phyloP scores from a whole-genome alignment of 2,797 vertebrate genomes.

The Coregonus sp. region DNA sequence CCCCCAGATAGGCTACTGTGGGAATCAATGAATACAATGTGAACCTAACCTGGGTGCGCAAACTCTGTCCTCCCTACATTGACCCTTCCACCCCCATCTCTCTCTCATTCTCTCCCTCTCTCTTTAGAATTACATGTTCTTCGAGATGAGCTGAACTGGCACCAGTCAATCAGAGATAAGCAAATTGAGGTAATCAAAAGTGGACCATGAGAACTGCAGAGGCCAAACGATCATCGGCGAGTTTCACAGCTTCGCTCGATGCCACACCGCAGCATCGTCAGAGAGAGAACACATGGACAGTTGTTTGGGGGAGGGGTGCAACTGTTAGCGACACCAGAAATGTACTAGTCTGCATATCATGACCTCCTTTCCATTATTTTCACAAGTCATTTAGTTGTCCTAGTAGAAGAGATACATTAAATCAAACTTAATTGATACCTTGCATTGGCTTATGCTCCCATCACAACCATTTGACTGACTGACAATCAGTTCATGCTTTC shows the following conservation, averaged over 20 bases:
- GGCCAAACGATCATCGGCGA: neutral
- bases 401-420: neutral
- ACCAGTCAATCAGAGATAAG: neutral
- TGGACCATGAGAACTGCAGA: slow-evolving; percentile 6
- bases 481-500: neutral
- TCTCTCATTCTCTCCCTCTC: slow-evolving; percentile 1
- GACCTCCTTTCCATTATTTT: neutral
- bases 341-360: neutral
- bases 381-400: neutral
- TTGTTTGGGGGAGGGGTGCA: neutral
- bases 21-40: neutral
- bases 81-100: neutral
- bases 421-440: neutral
- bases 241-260: neutral
- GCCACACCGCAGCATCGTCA: neutral
- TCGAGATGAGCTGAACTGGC: slow-evolving; percentile 77
- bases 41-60: neutral
- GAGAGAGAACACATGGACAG: neutral
- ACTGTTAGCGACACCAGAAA: neutral
- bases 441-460: neutral
- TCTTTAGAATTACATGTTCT: slow-evolving; percentile 81
- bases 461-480: neutral
- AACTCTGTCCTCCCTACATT: neutral
- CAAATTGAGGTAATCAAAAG: neutral
- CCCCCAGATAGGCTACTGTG: neutral